These are phyloP conservation scores for Caerostris darwini DNA, from an alignment of 1,140 invertebrate species.

Conservation along the genomic window DNA sequence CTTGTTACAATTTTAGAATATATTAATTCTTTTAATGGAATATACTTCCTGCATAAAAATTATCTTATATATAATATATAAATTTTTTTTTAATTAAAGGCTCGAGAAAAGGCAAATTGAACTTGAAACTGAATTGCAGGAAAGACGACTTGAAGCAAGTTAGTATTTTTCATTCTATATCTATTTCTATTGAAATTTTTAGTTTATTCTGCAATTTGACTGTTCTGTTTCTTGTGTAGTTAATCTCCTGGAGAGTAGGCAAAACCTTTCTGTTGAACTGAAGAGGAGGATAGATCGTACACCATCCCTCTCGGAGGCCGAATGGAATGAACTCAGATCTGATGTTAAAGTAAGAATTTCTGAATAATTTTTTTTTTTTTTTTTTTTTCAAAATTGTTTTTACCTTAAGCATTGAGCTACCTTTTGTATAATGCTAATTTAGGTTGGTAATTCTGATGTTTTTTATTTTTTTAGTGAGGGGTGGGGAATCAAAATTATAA, in stretches of 20 bases:
- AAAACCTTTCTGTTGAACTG: constrained; percentile 58
- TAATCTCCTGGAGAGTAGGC: constrained; percentile 66
- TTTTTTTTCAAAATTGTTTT: too few species aligned
- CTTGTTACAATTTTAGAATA: too few species aligned
- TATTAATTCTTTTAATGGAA: too few species aligned
- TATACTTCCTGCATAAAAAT: too few species aligned
- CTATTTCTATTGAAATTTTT: background rate
- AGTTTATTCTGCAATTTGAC: background rate
- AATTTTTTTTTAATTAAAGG: constrained; percentile 36
- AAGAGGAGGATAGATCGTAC: constrained; percentile 67
- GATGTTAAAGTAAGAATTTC: constrained; percentile 69
- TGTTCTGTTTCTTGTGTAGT: background rate
- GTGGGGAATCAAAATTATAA: too few species aligned
- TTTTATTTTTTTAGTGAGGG: too few species aligned
- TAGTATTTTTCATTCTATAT: constrained; percentile 11
- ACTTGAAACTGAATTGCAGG: constrained; percentile 51
- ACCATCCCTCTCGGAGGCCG: constrained; percentile 57
- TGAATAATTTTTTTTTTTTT: background rate
- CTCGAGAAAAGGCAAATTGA: constrained; percentile 55
- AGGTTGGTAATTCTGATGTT: too few species aligned
- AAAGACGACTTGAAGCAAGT: constrained; percentile 67
- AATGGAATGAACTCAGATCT: constrained; percentile 69
- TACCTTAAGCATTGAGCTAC: too few species aligned
- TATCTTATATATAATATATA: background rate
- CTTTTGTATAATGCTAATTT: too few species aligned